Conservation (phyloP, 2,888 invertebrate species). For the Drosophila crucigera region DNA sequence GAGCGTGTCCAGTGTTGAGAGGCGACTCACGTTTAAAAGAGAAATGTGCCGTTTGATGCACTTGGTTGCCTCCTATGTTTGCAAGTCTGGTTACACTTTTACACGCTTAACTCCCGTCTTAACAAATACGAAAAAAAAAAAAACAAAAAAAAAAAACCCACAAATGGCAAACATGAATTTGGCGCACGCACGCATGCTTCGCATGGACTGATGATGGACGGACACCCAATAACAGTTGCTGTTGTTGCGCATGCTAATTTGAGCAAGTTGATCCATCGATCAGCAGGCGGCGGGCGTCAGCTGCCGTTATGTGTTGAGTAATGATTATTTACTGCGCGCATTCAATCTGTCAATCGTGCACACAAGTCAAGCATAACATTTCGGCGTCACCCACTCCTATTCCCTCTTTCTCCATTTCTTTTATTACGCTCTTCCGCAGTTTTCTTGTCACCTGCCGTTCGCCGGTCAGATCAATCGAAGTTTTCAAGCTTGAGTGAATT, state of each 20-base stretch:
- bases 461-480: slow-evolving; percentile 67
- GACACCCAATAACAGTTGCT: slow-evolving; percentile 37
- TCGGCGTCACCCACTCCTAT: slow-evolving; percentile 30
- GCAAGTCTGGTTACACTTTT: slow-evolving; percentile 25
- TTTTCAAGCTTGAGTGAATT: slow-evolving; percentile 55
- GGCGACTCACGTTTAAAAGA: slow-evolving; percentile 74
- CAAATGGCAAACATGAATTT: slow-evolving; percentile 46
- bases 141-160: slow-evolving; percentile 28
- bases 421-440: slow-evolving; percentile 52
- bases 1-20: slow-evolving; percentile 73
- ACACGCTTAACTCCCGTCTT: slow-evolving; percentile 64
- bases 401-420: slow-evolving; percentile 8
- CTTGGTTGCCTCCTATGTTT: slow-evolving; percentile 64
- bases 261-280: slow-evolving; percentile 53
- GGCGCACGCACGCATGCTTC: slow-evolving; percentile 51
- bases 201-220: slow-evolving; percentile 5
- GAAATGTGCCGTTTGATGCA: slow-evolving; percentile 71
- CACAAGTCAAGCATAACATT: slow-evolving; percentile 56
- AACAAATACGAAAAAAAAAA: slow-evolving; percentile 37
- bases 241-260: slow-evolving; percentile 68
- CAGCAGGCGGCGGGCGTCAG: slow-evolving; percentile 11
- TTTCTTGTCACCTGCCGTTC: slow-evolving; percentile 67
- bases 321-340: slow-evolving; percentile 62
- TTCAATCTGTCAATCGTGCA: slow-evolving; percentile 60
- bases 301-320: slow-evolving; percentile 63